Evolutionary conservation across 2,113 vertebrate genomes (phyloP), one percentile per base, ranked within the genome.

Genomic region (Nipponia nippon): DNA sequence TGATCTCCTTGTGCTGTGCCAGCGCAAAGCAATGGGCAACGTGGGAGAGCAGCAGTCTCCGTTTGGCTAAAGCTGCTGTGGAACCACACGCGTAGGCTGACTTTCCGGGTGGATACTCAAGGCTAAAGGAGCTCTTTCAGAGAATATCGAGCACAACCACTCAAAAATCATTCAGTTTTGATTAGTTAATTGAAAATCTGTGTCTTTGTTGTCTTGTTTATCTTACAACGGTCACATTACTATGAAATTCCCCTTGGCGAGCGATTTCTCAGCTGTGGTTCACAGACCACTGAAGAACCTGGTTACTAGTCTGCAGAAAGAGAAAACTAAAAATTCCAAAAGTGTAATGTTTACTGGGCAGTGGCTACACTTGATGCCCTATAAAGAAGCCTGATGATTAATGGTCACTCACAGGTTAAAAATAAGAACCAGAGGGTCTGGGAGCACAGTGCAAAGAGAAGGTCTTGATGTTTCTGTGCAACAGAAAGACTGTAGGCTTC

Each of bases 341-440:
- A 10, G 0, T 29, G 15, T 19, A 17, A 73, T 11, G 27, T 32
- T 50, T n/a, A 16, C 9, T 0, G 0, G 50, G n/a, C 65, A 62
- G 22, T 10, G 23, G 52, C 66, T 63, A 30, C n/a, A 21, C 66
- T 20, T 50, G 11, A 87, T 15, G 16, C 11, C 18, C 56, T 76
- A 19, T 11, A 19, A 46, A 59, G 30, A 38, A 17, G 32, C 14
- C 42, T 70, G 36, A 32, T 30, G 42, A 34, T 63, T 50, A 42
- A 29, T 6, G 22, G 62, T n/a, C 55, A 81, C 11, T 61, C 55
- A 27, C 27, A 56, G 49, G 40, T 58, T 75, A 63, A 40, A 67
- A 62, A 25, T 19, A 40, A 44, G 27, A 46, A 66, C 13, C 34
- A 61, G 16, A 80, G 16, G 29, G 16, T 21, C 67, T 73, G 55